phyloP scores from a whole-genome alignment of 2,888 invertebrate species.

The Lithophane ornitopus region DNA sequence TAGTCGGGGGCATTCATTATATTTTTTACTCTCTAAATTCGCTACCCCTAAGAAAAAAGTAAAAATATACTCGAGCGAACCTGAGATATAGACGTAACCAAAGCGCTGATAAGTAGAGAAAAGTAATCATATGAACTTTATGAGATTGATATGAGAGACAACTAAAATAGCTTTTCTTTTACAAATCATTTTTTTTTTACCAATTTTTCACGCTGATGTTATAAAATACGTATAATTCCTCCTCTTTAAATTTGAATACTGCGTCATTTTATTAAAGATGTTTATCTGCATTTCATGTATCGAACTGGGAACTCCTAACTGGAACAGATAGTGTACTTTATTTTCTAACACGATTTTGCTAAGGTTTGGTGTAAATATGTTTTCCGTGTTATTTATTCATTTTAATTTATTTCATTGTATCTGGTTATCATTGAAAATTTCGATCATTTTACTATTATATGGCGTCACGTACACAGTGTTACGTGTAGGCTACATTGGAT shows the following conservation, averaged over 20 bases:
- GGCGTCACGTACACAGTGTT: neutral
- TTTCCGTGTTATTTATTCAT: neutral
- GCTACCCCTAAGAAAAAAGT: neutral
- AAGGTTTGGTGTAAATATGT: slow-evolving; percentile 44
- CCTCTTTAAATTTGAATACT: neutral
- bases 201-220: neutral
- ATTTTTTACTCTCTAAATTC: neutral
- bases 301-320: slow-evolving; percentile 6
- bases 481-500: neutral
- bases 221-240: neutral
- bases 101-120: neutral
- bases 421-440: slow-evolving; percentile 21
- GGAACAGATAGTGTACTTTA: slow-evolving; percentile 4
- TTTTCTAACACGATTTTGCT: slow-evolving; percentile 21
- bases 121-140: neutral
- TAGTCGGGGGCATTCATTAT: neutral
- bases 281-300: neutral
- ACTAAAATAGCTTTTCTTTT: neutral
- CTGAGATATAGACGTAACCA: neutral
- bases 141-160: neutral
- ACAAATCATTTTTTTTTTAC: neutral
- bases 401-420: slow-evolving; percentile 7
- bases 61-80: neutral
- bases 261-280: neutral
- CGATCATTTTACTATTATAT: slow-evolving; percentile 11